These are phyloP conservation scores for Drosophila austrosaltans DNA, from an alignment of 2,888 invertebrate genomes.

Conservation along the genomic window DNA sequence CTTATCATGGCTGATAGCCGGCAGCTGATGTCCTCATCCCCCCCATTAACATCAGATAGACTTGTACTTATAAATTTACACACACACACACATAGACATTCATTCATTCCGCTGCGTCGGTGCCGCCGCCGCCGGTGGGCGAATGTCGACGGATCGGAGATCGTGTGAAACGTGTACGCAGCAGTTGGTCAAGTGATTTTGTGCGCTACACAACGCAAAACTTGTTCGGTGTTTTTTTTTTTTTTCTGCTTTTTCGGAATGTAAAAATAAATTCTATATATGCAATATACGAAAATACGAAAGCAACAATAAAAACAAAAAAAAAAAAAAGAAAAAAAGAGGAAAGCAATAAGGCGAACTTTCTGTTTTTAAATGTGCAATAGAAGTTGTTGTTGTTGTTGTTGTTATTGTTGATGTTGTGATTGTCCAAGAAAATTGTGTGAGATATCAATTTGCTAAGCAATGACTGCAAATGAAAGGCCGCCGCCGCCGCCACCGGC, in stretches of 20 bases:
- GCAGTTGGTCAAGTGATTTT: slow-evolving; percentile 62
- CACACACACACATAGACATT: slow-evolving; percentile 7
- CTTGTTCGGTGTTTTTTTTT: slow-evolving; percentile 36
- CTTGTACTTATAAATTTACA: background rate
- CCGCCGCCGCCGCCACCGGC: background rate
- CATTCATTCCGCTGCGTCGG: slow-evolving; percentile 1
- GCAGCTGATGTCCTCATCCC: slow-evolving; percentile 1
- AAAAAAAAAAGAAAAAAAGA: slow-evolving; percentile 23
- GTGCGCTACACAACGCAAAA: slow-evolving; percentile 62
- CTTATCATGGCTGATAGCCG: slow-evolving; percentile 9
- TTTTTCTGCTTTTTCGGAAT: background rate
- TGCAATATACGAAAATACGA: slow-evolving; percentile 29
- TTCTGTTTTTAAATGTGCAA: background rate
- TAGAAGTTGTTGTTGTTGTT: background rate
- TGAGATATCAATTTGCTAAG: background rate
- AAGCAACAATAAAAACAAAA: slow-evolving; percentile 62
- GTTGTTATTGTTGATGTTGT: too few relatives aligned
- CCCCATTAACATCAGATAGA: background rate
- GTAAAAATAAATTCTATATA: slow-evolving; percentile 65
- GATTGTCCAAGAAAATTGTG: background rate
- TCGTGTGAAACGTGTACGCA: slow-evolving; percentile 35
- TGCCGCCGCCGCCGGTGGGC: background rate
- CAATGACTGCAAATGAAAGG: slow-evolving; percentile 52
- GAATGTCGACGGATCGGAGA: slow-evolving; percentile 14
- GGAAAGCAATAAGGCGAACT: background rate